Evolutionary conservation across 2,113 vertebrate genomes (phyloP).

Genomic region (Macquaria ambigua): DNA sequence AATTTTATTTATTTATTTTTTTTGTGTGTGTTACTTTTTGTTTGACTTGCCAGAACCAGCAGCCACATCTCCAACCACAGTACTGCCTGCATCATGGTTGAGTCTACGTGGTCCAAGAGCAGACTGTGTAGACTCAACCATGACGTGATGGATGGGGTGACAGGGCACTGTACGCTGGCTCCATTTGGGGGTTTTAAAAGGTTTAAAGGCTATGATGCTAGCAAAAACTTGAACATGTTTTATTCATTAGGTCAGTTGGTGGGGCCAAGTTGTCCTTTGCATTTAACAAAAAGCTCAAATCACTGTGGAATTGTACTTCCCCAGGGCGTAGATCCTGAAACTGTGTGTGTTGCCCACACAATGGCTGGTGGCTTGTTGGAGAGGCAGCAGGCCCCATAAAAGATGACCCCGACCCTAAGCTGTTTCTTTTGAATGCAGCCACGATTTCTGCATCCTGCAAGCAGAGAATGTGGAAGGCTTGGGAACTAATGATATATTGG

Average conservation of each 20-base stretch:
- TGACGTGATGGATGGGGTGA: background rate
- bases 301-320: background rate
- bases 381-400: conserved; percentile 40
- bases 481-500: conserved; percentile 34
- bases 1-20: background rate
- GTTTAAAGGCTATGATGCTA: background rate
- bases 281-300: conserved; percentile 12
- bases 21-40: background rate
- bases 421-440: conserved; percentile 33
- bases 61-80: conserved; percentile 4
- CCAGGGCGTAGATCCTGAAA: conserved; percentile 8
- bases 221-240: conserved; percentile 1
- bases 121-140: conserved; percentile 5
- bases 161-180: background rate
- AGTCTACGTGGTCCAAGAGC: background rate
- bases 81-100: background rate
- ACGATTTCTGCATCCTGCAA: background rate
- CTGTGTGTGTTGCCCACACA: conserved; percentile 6
- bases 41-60: background rate
- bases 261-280: conserved; percentile 1
- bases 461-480: conserved; percentile 12
- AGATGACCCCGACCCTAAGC: conserved; percentile 49
- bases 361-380: conserved; percentile 18
- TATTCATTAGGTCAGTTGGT: background rate
- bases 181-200: background rate